phyloP scores from a whole-genome alignment of 2,113 vertebrate genomes.

The Galbula dea region DNA sequence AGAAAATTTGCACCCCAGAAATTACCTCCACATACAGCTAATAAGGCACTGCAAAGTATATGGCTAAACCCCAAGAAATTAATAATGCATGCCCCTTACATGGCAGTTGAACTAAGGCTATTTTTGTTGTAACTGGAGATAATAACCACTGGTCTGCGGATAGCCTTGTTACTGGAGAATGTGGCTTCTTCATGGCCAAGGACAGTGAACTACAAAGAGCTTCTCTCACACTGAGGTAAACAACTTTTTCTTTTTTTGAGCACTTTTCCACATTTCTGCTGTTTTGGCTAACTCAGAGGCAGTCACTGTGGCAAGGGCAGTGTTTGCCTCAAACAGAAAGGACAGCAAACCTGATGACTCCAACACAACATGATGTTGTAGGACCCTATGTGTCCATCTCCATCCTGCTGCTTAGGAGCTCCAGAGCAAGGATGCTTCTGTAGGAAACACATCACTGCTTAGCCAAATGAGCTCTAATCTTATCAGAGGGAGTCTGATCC shows the following conservation, averaged over 20 bases:
- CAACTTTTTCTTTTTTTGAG: not conserved
- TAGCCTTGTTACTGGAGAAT: not conserved
- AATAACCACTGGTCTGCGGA: not conserved
- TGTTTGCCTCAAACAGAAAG: not conserved
- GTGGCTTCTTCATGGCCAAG: not conserved
- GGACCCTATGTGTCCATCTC: not conserved
- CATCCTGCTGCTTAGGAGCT: not conserved
- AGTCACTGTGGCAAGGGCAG: not conserved
- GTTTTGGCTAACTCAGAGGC: not conserved
- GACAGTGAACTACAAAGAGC: not conserved
- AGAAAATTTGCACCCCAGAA: not conserved
- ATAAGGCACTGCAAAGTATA: not conserved
- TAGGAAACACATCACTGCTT: not conserved
- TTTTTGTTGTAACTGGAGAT: constrained; percentile 28
- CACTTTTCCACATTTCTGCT: not conserved
- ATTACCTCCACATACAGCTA: not conserved
- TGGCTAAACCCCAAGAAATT: not conserved
- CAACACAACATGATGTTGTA: accelerated
- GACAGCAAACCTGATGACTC: accelerated
- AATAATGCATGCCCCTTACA: not conserved
- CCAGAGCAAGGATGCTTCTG: not conserved
- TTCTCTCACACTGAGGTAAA: not conserved
- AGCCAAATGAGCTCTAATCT: not conserved
- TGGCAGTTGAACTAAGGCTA: not conserved
- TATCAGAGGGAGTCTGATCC: not conserved